Evolutionary conservation across 2,797 vertebrate species (phyloP), one percentile per base, ranked within the genome.

Genomic region (Syncerus caffer): DNA sequence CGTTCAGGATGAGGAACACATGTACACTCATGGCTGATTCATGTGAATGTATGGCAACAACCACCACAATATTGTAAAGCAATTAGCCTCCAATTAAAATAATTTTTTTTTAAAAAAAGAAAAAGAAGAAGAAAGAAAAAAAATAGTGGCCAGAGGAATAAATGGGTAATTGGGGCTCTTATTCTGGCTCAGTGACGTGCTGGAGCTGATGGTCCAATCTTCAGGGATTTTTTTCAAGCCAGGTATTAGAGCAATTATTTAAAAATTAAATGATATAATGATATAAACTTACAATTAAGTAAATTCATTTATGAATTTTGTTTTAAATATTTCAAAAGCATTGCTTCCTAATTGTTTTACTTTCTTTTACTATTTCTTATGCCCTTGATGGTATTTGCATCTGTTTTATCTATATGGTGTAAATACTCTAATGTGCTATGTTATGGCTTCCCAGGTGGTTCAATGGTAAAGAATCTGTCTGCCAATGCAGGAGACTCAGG

Each of bases 281-380:
- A 79, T 79, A 19, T 12, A 50, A 51, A 89, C 53, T 89, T 90
- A 92, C 21, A 92, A 55, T 67, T 92, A 94, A 89, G 90, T 34
- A 89, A 92, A 67, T 78, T 78, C 78, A 95, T 79, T 91, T 76
- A 95, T 95, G 95, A 89, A 38, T 90, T 93, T 93, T 27, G 17
- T 67, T 80, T 78, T 55, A 78, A 78, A 79, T 79, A 86, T 34
- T 31, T 93, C 74, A 90, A 47, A 96, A 95, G 67, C 29, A 96
- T 55, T 9, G 42, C 17, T 97, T 76, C 50, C 29, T 29, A 78
- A 62, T 71, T 94, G 21, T 78, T 92, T 84, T 53, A 80, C 47
- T 86, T 93, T 47, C 79, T 85, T 88, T 93, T 62, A 57, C 74
- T 58, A 51, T 88, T 50, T 15, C 53, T 19, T 93, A 38, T 85